These are phyloP conservation scores for Notechis scutatus DNA, from an alignment of 2,113 vertebrate species.

Conservation along the genomic window DNA sequence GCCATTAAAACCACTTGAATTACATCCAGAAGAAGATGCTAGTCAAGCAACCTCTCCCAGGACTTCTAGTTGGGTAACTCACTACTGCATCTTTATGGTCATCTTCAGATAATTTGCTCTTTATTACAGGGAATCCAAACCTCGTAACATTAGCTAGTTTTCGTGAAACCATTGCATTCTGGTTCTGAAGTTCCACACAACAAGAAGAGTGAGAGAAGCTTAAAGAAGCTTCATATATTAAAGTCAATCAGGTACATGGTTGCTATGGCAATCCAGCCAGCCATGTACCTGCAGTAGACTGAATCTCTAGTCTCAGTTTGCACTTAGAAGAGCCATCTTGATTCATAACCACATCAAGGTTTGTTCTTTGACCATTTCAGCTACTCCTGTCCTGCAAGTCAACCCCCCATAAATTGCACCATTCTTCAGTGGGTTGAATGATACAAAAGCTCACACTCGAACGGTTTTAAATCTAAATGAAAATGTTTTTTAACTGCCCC, in stretches of 20 bases:
- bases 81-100: not conserved
- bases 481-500: slow-evolving; percentile 55
- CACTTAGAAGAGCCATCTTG: rapidly evolving
- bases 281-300: not conserved
- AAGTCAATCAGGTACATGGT: not conserved
- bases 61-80: not conserved
- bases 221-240: not conserved
- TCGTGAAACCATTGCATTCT: not conserved
- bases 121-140: not conserved
- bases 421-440: slow-evolving; percentile 60
- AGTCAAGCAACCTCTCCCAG: too few relatives aligned
- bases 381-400: not conserved
- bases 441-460: slow-evolving; percentile 66
- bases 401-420: slow-evolving; percentile 42
- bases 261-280: not conserved
- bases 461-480: slow-evolving; percentile 70
- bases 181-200: not conserved
- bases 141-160: not conserved
- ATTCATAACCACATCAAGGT: slow-evolving; percentile 18
- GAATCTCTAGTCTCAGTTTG: not conserved
- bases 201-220: not conserved
- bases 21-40: not conserved
- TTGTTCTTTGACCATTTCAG: slow-evolving; percentile 4
- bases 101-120: not conserved
- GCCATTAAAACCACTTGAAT: not conserved